Base-by-base conservation (phyloP, 2,888 invertebrate species). In the Polymixis lichenea region DNA sequence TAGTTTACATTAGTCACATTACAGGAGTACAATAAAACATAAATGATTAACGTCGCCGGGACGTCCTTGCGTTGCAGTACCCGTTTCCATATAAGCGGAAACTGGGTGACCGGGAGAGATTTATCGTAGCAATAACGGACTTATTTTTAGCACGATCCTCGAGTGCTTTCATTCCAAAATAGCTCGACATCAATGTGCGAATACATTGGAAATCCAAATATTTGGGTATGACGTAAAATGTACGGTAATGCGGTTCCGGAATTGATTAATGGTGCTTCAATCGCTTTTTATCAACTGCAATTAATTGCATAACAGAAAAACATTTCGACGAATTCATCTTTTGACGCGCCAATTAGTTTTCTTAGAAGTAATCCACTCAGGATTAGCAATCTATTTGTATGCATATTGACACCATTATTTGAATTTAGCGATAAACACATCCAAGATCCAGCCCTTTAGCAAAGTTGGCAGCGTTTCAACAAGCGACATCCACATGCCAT, bases 21-120 rank as follows among this genome's bases (percentile, higher is more conserved):
- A 68, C 25, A 53, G 32, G 32, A 51, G 53, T 28, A 58, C 70
- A 79, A 83, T 82, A 75, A 86, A 75, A 76, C 70, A 73, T 75
- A 72, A 76, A 85, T 76, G 75, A 80, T 86, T 69, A 67, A 60
- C 53, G 77, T 76, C 71, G 77, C 77, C 70, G 76, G 86, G 81
- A 82, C 90, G 91, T 90, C 93, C 92, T 92, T 92, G 91, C 90
- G 87, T 92, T 92, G 91, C 90, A 87, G 89, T 87, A 83, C 89
- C 89, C 82, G 91, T 89, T 91, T 89, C 92, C 92, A 90, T 93
- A 93, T 92, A 92, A 91, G 91, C 88, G 91, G 91, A 92, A 94
- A 93, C 91, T 92, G 92, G 91, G 93, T 92, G 92, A 94, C 92
- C 91, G 92, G 89, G 91, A 90, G 88, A 90, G 92, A 94, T 93